Percentiles rank a stretch among this genome's conserved stretches.
phyloP scores from a whole-genome alignment of 2,113 vertebrate species.

The Onychostoma macrolepis region DNA sequence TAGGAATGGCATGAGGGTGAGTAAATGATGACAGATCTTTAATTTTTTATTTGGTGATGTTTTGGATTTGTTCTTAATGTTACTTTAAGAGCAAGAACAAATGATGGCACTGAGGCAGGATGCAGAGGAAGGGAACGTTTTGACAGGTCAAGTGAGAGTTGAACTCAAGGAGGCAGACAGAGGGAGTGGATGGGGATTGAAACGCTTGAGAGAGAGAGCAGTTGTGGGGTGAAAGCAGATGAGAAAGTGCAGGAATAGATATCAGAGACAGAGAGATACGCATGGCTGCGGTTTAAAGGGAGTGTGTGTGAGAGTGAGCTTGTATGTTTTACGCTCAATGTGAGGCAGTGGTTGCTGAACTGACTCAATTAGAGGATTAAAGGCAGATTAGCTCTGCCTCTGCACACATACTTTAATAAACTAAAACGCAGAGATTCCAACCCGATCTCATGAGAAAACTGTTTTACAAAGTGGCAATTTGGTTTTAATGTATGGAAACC shows the following conservation, averaged over 20 bases:
- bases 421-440: not conserved
- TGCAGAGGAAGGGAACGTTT: not conserved
- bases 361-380: conserved; percentile 36
- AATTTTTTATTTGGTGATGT: not conserved
- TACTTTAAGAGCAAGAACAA: not conserved
- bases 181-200: not conserved
- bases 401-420: conserved; percentile 8
- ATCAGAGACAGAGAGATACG: conserved; percentile 12
- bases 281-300: conserved; percentile 8
- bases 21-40: too few species aligned
- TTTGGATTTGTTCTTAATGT: not conserved
- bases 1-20: too few species aligned
- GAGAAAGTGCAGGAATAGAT: not conserved
- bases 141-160: not conserved
- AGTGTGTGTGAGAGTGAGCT: conserved; percentile 1
- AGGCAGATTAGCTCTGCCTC: conserved; percentile 12
- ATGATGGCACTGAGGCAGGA: not conserved
- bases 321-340: not conserved
- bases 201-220: not conserved
- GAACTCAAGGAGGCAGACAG: conserved; percentile 1
- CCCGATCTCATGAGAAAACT: not conserved
- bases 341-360: not conserved
- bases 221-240: conserved; percentile 13
- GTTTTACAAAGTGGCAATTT: not conserved
- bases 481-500: not conserved